These are phyloP conservation scores for Dendronephthya gigantea DNA, from an alignment of 64 coral and sea anemone species.

Conservation along the genomic window DNA sequence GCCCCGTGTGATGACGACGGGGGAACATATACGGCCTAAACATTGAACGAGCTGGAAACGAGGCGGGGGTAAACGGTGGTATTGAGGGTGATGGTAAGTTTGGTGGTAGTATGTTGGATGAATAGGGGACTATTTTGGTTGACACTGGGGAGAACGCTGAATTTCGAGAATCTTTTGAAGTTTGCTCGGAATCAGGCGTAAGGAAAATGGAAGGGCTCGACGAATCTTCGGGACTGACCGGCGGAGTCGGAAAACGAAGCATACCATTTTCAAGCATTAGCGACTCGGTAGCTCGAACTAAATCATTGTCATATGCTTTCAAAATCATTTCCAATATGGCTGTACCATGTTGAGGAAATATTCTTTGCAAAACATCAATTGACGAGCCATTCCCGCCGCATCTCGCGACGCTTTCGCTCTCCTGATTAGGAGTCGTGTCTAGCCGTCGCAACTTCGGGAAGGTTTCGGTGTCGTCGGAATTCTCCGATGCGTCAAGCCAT, in stretches of 20 bases:
- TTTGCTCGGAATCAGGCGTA: not conserved
- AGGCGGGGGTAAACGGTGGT: conserved; percentile 1
- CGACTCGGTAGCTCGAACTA: not conserved
- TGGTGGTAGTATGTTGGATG: not conserved
- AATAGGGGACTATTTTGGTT: conserved; percentile 11
- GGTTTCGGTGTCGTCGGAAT: not conserved
- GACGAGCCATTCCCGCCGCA: not conserved
- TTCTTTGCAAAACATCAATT: not conserved
- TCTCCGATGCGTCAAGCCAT: not conserved
- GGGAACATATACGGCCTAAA: not conserved
- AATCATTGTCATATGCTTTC: conserved; percentile 13
- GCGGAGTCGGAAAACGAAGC: not conserved
- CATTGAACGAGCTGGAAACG: not conserved
- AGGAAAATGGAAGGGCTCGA: not conserved
- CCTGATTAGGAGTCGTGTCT: not conserved
- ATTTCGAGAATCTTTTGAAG: not conserved
- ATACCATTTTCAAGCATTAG: conserved; percentile 13
- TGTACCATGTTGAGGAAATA: not conserved
- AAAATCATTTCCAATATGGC: not conserved
- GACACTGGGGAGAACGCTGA: conserved; percentile 8
- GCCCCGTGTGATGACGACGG: not conserved
- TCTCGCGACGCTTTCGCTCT: not conserved
- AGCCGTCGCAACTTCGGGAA: too few relatives aligned
- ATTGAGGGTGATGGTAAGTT: not conserved
- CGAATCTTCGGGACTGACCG: not conserved